Base-by-base conservation (phyloP, 2,888 invertebrate species). In the Lasioglossum lativentre region DNA sequence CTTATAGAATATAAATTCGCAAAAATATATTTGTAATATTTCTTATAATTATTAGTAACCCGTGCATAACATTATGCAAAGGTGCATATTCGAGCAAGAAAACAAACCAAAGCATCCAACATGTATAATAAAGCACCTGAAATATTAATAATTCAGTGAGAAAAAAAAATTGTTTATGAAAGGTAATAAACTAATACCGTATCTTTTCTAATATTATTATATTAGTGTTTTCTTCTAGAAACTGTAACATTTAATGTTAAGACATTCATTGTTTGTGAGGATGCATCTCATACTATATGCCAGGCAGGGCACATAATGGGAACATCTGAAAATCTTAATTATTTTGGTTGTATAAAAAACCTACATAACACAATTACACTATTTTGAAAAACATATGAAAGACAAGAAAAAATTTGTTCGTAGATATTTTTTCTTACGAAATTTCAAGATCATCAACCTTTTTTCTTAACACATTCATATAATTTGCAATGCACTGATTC, bases 121-220 rank as follows among this genome's bases (percentile, higher is more conserved):
- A 75, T 45, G 73, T 40, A 27, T 66, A 75, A 59, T 38, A 70
- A 85, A 82, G 78, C 80, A 88, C 70, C 82, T 80, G 82, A 80
- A 78, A 78, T 80, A 52, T 59, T 52, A 63, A 68, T 78, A 77
- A 84, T 68, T 88, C 70, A 70, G 42, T 34, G 40, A 23, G 78
- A 74, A 79, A 68, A 83, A 88, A 88, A 81, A 82, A 86, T 79
- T 83, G 72, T 78, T 79, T 85, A 73, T 66, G 6, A 66, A 86
- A 77, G 30, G 34, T 86, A 82, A 14, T 56, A 66, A n/a, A 66
- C 59, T 77, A 34, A 34, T 34, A 82, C 63, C 23, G 70, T 86
- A 82, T 42, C 59, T 68, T 68, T 73, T 56, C 75, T 78, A 72
- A 75, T 80, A 72, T 40, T 73, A 72, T 75, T 82, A 30, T 75